Conservation (phyloP, 2,113 vertebrate species). For the Fregetta grallaria region DNA sequence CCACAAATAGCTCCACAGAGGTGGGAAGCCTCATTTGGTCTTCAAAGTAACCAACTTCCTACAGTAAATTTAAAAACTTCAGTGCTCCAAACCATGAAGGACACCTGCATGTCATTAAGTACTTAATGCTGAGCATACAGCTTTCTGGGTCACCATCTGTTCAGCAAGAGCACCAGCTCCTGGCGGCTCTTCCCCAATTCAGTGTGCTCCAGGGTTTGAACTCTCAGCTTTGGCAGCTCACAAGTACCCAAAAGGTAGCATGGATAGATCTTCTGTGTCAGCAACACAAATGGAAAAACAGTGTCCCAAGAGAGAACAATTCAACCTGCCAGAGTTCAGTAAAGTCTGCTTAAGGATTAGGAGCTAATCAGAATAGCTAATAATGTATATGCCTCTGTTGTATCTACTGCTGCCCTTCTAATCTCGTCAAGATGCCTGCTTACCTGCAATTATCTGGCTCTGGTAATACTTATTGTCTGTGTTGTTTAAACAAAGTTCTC, state of each 20-base stretch:
- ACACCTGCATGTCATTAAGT: conserved; percentile 60
- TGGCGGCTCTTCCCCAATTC: background rate
- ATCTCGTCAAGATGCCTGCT: background rate
- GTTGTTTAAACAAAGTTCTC: background rate
- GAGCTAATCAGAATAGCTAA: background rate
- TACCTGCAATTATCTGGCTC: background rate
- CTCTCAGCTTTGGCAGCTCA: background rate
- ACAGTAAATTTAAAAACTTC: background rate
- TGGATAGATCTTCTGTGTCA: background rate
- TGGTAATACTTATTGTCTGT: background rate
- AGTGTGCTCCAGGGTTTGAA: background rate
- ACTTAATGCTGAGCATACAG: conserved; percentile 45
- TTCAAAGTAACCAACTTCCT: conserved; percentile 45
- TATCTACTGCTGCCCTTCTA: background rate
- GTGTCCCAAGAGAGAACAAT: background rate
- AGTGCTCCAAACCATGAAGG: conserved; percentile 15
- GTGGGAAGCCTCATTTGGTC: conserved; percentile 15
- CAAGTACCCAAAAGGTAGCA: background rate
- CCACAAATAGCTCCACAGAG: background rate
- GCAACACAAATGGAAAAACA: background rate
- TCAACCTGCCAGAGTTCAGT: background rate
- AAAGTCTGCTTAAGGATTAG: background rate
- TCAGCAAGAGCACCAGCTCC: conserved; percentile 6
- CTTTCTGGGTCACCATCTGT: conserved; percentile 68
- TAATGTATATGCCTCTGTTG: background rate